A percentile compares a stretch with the other conserved stretches of the same genome.
phyloP scores from a whole-genome alignment of 2,113 vertebrate genomes.

The Embiotoca jacksoni region DNA sequence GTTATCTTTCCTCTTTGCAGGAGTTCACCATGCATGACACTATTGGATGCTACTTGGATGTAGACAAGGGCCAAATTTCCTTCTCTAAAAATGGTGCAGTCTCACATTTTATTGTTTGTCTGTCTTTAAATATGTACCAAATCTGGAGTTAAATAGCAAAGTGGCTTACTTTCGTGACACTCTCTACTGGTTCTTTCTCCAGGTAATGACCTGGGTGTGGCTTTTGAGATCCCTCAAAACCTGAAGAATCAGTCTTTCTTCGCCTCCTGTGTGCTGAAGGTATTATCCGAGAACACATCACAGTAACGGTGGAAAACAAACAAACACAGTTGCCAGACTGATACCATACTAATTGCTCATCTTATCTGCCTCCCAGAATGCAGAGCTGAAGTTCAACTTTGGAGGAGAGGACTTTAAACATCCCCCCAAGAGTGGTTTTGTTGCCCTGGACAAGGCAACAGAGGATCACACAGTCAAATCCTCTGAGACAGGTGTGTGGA shows the following conservation, averaged over 20 bases:
- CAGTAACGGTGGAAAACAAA: background rate
- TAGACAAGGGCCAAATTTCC: conserved; percentile 89
- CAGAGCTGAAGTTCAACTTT: conserved; percentile 97
- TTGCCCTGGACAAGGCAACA: conserved; percentile 87
- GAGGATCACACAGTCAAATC: conserved; percentile 91
- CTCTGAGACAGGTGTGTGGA: conserved; percentile 87
- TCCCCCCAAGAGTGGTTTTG: conserved; percentile 91
- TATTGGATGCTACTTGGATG: conserved; percentile 93
- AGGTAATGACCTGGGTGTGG: conserved; percentile 95
- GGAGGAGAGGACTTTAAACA: conserved; percentile 94
- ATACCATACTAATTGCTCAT: background rate
- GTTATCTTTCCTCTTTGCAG: conserved; percentile 70
- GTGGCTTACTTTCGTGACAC: background rate
- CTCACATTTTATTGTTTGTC: background rate
- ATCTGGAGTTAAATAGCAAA: background rate
- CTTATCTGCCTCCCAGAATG: conserved; percentile 86
- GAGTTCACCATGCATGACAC: conserved; percentile 99
- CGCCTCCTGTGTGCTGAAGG: conserved; percentile 97
- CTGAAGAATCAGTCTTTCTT: conserved; percentile 92
- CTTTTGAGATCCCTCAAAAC: conserved; percentile 92
- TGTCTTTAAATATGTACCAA: background rate
- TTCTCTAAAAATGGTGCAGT: conserved; percentile 95
- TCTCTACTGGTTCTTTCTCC: conserved; percentile 16
- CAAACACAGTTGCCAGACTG: background rate
- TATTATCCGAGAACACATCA: conserved; percentile 55